phyloP scores from a whole-genome alignment of 2,797 vertebrate species.

The Alosa sapidissima region DNA sequence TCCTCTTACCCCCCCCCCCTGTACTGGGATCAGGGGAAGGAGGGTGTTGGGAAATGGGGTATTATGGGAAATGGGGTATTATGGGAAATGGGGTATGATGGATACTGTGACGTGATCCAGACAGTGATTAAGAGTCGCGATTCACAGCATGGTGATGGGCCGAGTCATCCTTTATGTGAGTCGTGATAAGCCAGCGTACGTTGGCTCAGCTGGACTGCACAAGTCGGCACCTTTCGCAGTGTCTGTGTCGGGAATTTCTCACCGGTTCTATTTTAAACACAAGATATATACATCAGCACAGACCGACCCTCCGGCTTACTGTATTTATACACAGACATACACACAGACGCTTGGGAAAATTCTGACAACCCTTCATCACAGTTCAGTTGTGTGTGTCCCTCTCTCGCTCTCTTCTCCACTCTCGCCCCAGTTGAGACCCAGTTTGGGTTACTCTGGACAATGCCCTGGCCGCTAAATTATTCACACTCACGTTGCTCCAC shows the following conservation, averaged over 20 bases:
- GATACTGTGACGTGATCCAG: not conserved
- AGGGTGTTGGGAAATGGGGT: no score
- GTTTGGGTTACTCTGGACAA: conserved; percentile 48
- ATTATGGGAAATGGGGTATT: no score
- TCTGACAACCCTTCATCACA: not conserved
- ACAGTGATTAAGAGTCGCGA: not conserved
- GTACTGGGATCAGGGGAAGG: no score
- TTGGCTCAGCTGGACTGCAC: not conserved
- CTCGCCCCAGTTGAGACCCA: conserved; percentile 37
- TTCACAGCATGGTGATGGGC: not conserved
- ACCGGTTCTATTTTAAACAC: not conserved
- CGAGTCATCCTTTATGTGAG: not conserved
- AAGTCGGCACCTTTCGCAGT: not conserved
- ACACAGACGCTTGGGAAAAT: not conserved
- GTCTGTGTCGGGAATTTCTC: not conserved
- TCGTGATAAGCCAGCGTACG: not conserved
- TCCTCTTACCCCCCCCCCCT: not conserved
- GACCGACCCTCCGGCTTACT: not conserved
- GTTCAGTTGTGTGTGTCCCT: not conserved
- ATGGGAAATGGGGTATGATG: not conserved
- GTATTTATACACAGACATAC: not conserved
- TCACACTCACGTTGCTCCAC: conserved; percentile 44
- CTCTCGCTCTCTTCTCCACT: not conserved
- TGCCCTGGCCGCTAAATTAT: conserved; percentile 48
- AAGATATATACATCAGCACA: not conserved